A percentile compares a stretch with the other conserved stretches of the same genome.
Conservation (phyloP, 2,797 vertebrate genomes). For the Semotilus atromaculatus region DNA sequence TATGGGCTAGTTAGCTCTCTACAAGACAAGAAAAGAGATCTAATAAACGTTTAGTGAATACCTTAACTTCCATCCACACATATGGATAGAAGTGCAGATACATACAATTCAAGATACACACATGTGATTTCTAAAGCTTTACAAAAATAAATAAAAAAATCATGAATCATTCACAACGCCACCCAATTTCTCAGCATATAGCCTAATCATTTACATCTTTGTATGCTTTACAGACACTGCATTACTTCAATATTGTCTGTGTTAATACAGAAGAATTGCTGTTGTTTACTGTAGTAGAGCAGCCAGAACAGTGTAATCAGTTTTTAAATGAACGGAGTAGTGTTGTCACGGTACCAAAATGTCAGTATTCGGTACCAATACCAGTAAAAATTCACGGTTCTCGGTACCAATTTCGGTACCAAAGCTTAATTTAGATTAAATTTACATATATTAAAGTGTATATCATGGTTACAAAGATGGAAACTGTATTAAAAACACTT, state of each 20-base stretch:
- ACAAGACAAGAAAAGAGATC: constrained; percentile 44
- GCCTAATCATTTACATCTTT: neutral
- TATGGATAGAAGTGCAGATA: neutral
- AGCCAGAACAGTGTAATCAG: constrained; percentile 41
- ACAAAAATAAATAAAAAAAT: neutral
- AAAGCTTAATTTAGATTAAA: no score
- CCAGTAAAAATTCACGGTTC: no score
- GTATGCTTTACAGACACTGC: neutral
- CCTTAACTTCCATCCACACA: neutral
- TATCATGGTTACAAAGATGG: no score
- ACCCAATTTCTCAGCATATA: constrained; percentile 11
- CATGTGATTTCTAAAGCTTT: neutral
- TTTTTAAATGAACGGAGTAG: constrained; percentile 40
- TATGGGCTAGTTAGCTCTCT: constrained; percentile 15
- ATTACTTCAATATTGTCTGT: constrained; percentile 9
- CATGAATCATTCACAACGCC: constrained; percentile 16
- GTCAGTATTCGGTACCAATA: no score
- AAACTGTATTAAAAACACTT: no score
- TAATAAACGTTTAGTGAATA: constrained; percentile 39
- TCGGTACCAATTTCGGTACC: no score
- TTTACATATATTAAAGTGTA: no score
- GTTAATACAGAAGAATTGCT: neutral
- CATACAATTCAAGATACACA: neutral
- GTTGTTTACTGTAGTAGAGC: constrained; percentile 3
- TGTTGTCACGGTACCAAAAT: no score